phyloP scores from a whole-genome alignment of 2,113 vertebrate species.

The Perognathus longimembris region DNA sequence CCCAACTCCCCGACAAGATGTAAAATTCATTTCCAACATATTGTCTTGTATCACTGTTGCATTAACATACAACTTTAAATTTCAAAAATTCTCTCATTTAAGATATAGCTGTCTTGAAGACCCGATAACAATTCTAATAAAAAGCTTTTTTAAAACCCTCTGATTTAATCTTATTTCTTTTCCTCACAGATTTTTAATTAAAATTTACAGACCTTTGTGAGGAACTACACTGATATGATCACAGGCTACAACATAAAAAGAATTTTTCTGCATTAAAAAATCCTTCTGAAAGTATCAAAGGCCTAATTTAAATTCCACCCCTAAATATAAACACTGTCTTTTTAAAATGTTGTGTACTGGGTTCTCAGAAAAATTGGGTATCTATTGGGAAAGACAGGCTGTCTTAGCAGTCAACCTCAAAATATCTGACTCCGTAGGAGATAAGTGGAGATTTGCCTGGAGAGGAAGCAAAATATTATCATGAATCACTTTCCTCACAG shows the following conservation, averaged over 20 bases:
- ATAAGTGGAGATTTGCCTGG: conserved; percentile 75
- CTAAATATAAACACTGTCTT: conserved; percentile 47
- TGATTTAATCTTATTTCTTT: conserved; percentile 3
- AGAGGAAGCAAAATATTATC: conserved; percentile 74
- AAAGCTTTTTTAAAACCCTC: too few species aligned
- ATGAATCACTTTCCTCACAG: conserved; percentile 75
- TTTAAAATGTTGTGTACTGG: conserved; percentile 44
- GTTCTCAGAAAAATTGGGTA: conserved; percentile 37
- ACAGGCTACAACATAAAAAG: not conserved
- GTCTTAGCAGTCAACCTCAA: conserved; percentile 62
- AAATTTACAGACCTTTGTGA: conserved; percentile 27
- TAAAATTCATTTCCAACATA: too few species aligned
- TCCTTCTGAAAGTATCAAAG: conserved; percentile 4
- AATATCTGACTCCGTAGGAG: conserved; percentile 70
- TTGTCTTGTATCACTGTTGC: too few species aligned
- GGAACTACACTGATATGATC: not conserved
- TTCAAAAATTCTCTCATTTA: not conserved
- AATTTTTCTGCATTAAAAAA: not conserved
- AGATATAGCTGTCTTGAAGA: not conserved
- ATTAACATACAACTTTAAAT: not conserved
- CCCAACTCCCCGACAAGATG: too few species aligned
- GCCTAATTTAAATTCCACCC: conserved; percentile 30
- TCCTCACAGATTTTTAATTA: conserved; percentile 44
- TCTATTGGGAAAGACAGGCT: conserved; percentile 55
- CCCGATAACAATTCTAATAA: conserved; percentile 17